Evolutionary conservation across 2,113 vertebrate species (phyloP), one percentile per base, ranked within the genome.

Genomic region (Burhinus bistriatus): DNA sequence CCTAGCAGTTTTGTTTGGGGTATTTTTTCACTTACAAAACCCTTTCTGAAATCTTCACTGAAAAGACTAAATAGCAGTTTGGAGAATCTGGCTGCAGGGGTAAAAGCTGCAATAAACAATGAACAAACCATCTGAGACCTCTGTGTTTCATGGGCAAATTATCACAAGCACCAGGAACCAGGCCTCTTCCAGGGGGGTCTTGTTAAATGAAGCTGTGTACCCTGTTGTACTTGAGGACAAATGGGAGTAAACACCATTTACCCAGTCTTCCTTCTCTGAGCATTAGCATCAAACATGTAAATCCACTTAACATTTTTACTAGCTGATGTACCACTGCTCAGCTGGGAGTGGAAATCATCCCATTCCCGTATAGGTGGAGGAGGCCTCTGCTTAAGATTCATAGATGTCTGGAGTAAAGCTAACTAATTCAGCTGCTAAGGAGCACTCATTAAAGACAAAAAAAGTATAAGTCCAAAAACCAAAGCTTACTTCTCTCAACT

Each of bases 81-180:
- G 52, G 78, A 85, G 66, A 80, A 36, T 81, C 51, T 83, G 75
- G 9, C 66, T 85, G 47, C 19, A 40, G 55, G n/a, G 30, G 15
- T 66, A 70, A 81, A 69, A 89, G 19, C 68, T 75, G 25, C 29
- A 59, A 75, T 55, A 94, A 94, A 45, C 29, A 70, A 32, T 18
- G 26, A 12, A n/a, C 38, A 66, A 81, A 59, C 27, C 18, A n/a
- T 14, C 32, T 0, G 0, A 79, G 36, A 59, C 21, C 15, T 69
- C n/a, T 59, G 2, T 27, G 14, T 71, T 96, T 91, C 38, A 27
- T 6, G 45, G 77, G 26, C 52, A 84, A 68, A 66, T 86, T 69
- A 62, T 36, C 59, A 62, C 55, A 54, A 57, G 23, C 34, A 20
- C 26, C 8, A 27, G 47, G 22, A 85, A 54, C 15, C 25, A 73